These are phyloP conservation scores for Plebejus melissa DNA, from an alignment of 2,888 invertebrate species.

Conservation along the genomic window DNA sequence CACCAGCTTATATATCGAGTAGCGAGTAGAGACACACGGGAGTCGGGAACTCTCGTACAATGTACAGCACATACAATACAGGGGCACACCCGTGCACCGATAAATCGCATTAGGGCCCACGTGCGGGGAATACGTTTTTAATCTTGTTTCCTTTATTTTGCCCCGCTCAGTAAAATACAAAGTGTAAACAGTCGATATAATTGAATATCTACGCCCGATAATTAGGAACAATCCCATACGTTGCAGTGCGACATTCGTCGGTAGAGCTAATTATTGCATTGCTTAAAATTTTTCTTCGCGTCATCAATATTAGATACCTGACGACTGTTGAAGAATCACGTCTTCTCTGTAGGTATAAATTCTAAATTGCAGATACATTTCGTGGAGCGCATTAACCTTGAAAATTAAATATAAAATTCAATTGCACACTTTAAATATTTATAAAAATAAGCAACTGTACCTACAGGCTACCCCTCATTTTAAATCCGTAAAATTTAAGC, in stretches of 20 bases:
- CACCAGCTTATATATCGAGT: background rate
- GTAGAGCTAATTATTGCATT: background rate
- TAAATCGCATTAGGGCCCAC: conserved; percentile 76
- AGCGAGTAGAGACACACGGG: conserved; percentile 31
- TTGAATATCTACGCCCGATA: background rate
- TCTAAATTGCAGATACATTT: background rate
- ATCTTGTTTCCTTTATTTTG: conserved; percentile 76
- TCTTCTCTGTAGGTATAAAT: background rate
- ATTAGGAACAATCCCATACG: background rate
- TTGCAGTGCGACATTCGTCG: background rate
- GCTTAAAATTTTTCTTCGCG: background rate
- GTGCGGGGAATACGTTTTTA: conserved; percentile 76
- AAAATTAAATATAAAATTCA: background rate
- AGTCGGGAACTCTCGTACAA: conserved; percentile 52
- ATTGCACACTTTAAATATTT: background rate
- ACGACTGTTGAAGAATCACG: background rate
- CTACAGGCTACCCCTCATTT: background rate
- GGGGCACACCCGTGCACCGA: conserved; percentile 69
- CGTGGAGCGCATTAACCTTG: background rate
- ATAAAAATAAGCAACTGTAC: background rate
- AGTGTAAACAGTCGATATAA: conserved; percentile 36
- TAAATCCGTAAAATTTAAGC: background rate
- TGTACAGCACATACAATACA: conserved; percentile 61
- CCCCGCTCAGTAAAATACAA: conserved; percentile 61
- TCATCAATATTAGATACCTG: background rate